Base-by-base conservation (phyloP, 1,140 invertebrate species). In the Tetragonula clypearis region DNA sequence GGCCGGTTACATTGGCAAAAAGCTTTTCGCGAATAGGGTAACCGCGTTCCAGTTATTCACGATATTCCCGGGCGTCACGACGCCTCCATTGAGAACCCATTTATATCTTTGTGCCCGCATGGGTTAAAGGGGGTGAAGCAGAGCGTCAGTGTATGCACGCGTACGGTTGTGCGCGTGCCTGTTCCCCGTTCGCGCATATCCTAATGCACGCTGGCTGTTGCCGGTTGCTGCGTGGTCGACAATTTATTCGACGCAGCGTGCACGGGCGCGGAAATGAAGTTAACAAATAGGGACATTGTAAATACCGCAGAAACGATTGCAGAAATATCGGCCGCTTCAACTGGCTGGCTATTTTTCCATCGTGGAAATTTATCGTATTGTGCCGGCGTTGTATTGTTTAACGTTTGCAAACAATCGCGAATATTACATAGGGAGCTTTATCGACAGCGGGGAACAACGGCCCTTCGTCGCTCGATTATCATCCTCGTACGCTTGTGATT, bases 231-330 rank as follows among this genome's bases (percentile, higher is more conserved):
- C 17, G 77, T 26, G 58, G 56, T 62, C 30, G 56, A 17, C 55
- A 69, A 82, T 84, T 83, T 82, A 60, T 88, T 82, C 79, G 53
- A 14, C 65, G 55, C 58, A 15, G 49, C 56, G 56, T 35, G 72
- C 75, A 65, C 56, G 53, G 17, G 1, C 71, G 56, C 71, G 84
- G 81, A 86, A 75, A 86, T 81, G 78, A 84, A 79, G 83, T 85
- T 85, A 80, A 85, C 78, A 80, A 85, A 85, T 80, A 80, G 69
- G 77, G 60, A 66, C 77, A 80, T 41, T 80, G 78, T 74, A 85
- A 85, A 85, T 85, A 85, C 83, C 83, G 26, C 77, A 73, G 58
- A 60, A 73, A 85, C 78, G 78, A 80, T 74, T 78, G 78, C 69
- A 23, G 58, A 79, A 84, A 79, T 79, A 79, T 72, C 69, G 56